phyloP scores from a whole-genome alignment of 1,140 invertebrate species.

The Drosophila burlai region DNA sequence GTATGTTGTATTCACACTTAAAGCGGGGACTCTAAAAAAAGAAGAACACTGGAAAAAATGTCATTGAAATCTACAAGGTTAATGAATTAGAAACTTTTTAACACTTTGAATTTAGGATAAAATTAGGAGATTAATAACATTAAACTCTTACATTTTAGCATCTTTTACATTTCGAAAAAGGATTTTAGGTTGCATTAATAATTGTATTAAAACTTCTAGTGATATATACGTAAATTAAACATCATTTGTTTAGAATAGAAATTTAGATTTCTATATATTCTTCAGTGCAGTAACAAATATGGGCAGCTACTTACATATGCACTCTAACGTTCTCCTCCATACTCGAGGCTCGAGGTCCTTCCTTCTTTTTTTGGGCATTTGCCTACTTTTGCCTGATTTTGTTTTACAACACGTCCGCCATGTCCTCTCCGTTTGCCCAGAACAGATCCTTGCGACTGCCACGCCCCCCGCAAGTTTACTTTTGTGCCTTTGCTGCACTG shows the following conservation, averaged over 20 bases:
- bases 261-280: background rate
- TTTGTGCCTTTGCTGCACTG: conserved; percentile 65
- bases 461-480: conserved; percentile 25
- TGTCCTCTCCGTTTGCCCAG: conserved; percentile 28
- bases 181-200: background rate
- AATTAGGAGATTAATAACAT: too few relatives aligned
- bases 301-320: conserved; percentile 73
- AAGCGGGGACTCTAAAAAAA: conserved; percentile 10
- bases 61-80: background rate
- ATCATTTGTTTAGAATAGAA: background rate
- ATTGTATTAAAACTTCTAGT: background rate
- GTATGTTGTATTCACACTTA: conserved; percentile 86
- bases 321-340: conserved; percentile 61
- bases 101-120: background rate
- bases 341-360: conserved; percentile 25
- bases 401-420: conserved; percentile 71
- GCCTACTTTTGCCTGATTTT: conserved; percentile 75
- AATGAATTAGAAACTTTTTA: background rate
- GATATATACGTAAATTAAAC: too few relatives aligned
- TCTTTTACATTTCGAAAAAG: background rate
- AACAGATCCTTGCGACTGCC: conserved; percentile 2
- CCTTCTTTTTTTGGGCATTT: conserved; percentile 54
- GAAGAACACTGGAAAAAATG: conserved; percentile 1
- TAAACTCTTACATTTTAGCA: background rate
- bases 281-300: conserved; percentile 18